Percentiles rank a stretch among this genome's conserved stretches.
Conservation (phyloP, 2,113 vertebrate genomes). For the Crotalus viridis region DNA sequence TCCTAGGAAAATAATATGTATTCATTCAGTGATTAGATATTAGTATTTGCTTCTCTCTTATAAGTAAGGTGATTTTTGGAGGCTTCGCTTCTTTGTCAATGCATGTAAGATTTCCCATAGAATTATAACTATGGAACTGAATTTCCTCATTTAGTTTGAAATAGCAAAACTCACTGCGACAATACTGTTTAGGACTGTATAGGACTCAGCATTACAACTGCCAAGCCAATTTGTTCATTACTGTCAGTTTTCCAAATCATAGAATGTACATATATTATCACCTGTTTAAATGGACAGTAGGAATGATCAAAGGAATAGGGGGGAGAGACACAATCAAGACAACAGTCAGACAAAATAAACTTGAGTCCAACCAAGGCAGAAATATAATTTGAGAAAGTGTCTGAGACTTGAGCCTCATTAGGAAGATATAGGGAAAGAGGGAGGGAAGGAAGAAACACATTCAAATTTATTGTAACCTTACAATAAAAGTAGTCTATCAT, state of each 20-base stretch:
- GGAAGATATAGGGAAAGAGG: neutral
- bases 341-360: neutral
- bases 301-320: neutral
- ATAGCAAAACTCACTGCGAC: neutral
- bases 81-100: neutral
- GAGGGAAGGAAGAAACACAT: neutral
- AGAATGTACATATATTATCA: neutral
- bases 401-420: neutral
- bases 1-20: neutral
- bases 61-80: neutral
- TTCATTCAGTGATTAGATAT: neutral
- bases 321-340: neutral
- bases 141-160: neutral
- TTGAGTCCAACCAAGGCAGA: neutral
- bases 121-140: neutral
- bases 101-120: neutral
- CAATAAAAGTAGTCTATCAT: neutral
- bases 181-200: neutral
- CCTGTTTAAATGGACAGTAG: neutral
- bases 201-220: neutral
- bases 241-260: neutral
- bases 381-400: neutral
- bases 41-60: neutral
- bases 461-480: neutral
- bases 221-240: neutral